Conservation (phyloP, 1,140 invertebrate species). For the Pomacea maculata region DNA sequence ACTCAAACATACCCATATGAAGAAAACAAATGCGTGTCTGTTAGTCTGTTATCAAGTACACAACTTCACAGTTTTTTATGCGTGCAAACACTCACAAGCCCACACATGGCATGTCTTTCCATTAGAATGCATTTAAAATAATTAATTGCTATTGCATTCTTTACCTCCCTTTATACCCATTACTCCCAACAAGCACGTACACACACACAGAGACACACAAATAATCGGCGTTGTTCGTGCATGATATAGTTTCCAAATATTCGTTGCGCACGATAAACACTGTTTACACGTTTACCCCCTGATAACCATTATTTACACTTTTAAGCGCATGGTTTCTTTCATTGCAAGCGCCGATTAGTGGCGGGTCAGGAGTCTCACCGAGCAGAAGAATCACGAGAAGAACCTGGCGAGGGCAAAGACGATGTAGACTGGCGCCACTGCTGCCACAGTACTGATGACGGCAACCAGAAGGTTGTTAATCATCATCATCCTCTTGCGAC, state of each 20-base stretch:
- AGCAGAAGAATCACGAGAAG: conserved; percentile 16
- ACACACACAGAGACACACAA: too few species aligned
- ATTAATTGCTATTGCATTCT: too few species aligned
- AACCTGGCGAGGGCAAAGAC: conserved; percentile 27
- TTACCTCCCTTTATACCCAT: too few species aligned
- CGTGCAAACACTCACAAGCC: too few species aligned
- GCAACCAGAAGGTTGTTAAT: conserved; percentile 1
- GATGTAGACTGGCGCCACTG: conserved; percentile 6
- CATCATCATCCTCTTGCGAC: conserved; percentile 18
- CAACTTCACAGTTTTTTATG: too few species aligned
- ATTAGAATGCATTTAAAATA: too few species aligned
- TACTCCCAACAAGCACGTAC: too few species aligned
- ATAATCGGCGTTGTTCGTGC: too few species aligned
- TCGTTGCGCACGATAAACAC: too few species aligned
- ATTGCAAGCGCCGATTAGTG: background rate
- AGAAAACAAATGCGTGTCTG: background rate
- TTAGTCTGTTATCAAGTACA: background rate
- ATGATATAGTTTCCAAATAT: too few species aligned
- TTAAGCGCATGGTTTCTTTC: background rate
- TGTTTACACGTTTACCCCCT: background rate
- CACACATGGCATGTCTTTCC: too few species aligned
- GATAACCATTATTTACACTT: background rate
- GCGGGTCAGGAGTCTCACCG: background rate
- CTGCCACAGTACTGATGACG: conserved; percentile 2
- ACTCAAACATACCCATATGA: too few species aligned